Evolutionary conservation across 2,113 vertebrate genomes (phyloP).

Genomic region (Orcinus orca): DNA sequence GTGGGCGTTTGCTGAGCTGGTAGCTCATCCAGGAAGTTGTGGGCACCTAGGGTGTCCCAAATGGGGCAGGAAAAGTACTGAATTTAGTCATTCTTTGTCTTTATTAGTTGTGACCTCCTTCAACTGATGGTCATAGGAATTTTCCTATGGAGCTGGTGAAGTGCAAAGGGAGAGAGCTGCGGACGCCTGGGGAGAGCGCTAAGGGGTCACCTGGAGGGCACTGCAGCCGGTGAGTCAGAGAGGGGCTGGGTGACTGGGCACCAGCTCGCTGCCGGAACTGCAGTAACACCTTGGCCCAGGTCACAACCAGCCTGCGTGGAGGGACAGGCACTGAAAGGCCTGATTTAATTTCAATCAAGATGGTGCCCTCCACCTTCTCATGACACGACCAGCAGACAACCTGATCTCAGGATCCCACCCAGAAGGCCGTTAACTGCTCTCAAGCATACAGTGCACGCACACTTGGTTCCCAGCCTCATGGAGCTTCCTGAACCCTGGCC

Average conservation of each 20-base stretch:
- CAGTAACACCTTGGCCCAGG: background rate
- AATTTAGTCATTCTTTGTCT: background rate
- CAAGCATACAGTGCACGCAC: background rate
- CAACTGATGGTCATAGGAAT: slow-evolving; percentile 39
- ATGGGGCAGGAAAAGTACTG: background rate
- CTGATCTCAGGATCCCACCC: background rate
- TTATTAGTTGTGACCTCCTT: background rate
- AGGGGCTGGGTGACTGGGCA: background rate
- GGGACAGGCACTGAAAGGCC: background rate
- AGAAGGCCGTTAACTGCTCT: background rate
- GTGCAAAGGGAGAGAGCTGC: background rate
- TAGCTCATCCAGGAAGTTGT: background rate
- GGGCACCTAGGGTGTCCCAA: background rate
- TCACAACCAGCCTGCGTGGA: background rate
- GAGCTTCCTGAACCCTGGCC: background rate
- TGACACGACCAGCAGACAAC: background rate
- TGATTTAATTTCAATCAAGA: slow-evolving; percentile 53
- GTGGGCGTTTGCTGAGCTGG: background rate
- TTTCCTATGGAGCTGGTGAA: slow-evolving; percentile 59
- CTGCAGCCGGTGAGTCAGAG: slow-evolving; percentile 8
- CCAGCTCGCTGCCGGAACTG: background rate
- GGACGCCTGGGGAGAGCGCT: background rate
- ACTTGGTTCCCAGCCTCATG: background rate
- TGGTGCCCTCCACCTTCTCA: background rate
- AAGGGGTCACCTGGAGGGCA: slow-evolving; percentile 28